Evolutionary conservation across 2,797 vertebrate genomes (phyloP), one percentile per base, ranked within the genome.

Genomic region (Phataginus tricuspis): DNA sequence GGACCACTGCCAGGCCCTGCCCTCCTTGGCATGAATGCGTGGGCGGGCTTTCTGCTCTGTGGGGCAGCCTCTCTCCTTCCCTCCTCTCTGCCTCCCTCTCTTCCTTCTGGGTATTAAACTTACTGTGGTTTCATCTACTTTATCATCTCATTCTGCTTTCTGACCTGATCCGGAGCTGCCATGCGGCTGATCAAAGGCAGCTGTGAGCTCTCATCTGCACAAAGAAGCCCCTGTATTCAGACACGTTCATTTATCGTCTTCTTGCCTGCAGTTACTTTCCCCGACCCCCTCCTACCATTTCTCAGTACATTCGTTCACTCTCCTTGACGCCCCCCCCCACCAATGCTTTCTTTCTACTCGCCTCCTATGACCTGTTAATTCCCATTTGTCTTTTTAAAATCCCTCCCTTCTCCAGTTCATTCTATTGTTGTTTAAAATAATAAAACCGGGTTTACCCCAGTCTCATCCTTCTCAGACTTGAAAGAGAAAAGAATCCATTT

Each of bases 121-220:
- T 59, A 12, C 93, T 97, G 96, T 96, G 87, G 86, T 85, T 98
- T 97, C 91, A 92, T 93, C 92, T 71, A 94, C 94, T 98, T 98
- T 96, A 97, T 97, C 97, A 95, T 98, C 98, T 98, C 98, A 98
- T 98, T 98, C 39, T 98, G 95, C 97, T 98, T 98, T 98, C 97
- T 98, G 98, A 98, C 98, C 97, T 97, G 97, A 98, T 97, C 95
- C 80, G n/a, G 89, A 94, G 87, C 97, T 98, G 98, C 97, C 98
- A 95, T 87, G 96, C 86, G 96, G 96, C 93, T 98, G 98, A 98
- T 98, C 98, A 98, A 98, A 98, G 98, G 95, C 96, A 97, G 97
- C 98, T 96, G 90, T 66, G 86, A 79, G 84, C 95, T 96, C 96
- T 97, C 94, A 96, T 97, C 86, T 11, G 1, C 93, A 75, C 94